Evolutionary conservation across 2,113 vertebrate genomes (phyloP), one percentile per base, ranked within the genome.

Genomic region (Pseudorectes ferrugineus): DNA sequence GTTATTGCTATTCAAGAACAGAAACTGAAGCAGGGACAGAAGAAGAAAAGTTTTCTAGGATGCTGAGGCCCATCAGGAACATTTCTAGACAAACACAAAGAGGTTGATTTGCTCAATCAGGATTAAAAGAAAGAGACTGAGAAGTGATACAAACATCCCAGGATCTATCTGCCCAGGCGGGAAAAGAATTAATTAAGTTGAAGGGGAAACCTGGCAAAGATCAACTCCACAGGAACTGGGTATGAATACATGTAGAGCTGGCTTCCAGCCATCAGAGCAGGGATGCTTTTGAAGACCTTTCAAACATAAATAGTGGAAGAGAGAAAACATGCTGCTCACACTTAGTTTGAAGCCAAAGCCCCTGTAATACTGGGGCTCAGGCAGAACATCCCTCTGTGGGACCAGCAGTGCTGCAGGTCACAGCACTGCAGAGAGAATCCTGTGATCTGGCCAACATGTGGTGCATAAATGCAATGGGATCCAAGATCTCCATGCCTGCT

Each of bases 121-220:
- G 62, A 68, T 68, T 45, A 9, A 3, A 31, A 46, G 75, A 36
- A 58, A 12, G 10, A 86, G 23, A 12, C 42, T 46, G 42, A 84
- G 51, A 84, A 38, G 43, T 16, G 61, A 71, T 42, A 52, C 0
- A 1, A 62, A 49, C 40, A 91, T 38, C 55, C n/a, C 42, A 54
- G 68, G 54, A 36, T 57, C 75, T 73, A 19, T 62, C 38, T 88
- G 35, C 40, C 45, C n/a, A 62, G 63, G 36, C 7, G 21, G 46
- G 23, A 86, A 81, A 80, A 70, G 25, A 70, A 52, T 61, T 61
- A 57, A 42, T 72, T 67, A 68, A 67, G 11, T 8, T 63, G 42
- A 88, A 95, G n/a, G 17, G 45, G n/a, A 88, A 90, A 85, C n/a
- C 54, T 72, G 74, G 45, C 45, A 76, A 93, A 88, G 65, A 92